These are phyloP conservation scores for Lerista edwardsae DNA, from an alignment of 2,797 vertebrate species.

Conservation along the genomic window DNA sequence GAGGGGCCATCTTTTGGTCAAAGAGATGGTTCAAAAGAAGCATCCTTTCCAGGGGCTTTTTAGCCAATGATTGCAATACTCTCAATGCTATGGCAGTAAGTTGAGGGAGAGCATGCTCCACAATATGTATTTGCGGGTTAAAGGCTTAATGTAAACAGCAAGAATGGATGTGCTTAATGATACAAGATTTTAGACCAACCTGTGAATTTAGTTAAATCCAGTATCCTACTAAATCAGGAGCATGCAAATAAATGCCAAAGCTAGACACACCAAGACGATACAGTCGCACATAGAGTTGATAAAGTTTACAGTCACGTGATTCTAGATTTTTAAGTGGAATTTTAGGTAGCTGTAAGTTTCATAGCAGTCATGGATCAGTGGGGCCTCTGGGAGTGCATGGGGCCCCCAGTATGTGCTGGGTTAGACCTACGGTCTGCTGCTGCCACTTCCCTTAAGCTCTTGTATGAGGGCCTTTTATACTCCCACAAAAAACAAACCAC, in stretches of 20 bases:
- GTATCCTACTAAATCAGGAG: slow-evolving; percentile 25
- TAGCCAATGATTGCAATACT: slow-evolving; percentile 48
- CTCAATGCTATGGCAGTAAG: slow-evolving; percentile 49
- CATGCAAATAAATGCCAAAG: no score
- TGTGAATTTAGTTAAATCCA: slow-evolving; percentile 52
- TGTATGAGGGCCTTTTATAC: background rate
- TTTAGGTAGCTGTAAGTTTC: no score
- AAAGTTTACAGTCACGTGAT: no score
- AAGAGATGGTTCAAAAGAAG: slow-evolving; percentile 56
- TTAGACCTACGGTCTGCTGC: no score
- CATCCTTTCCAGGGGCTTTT: slow-evolving; percentile 44
- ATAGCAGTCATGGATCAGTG: no score
- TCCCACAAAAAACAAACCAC: background rate
- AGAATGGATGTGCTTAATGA: slow-evolving; percentile 29
- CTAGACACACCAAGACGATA: no score
- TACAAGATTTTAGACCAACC: slow-evolving; percentile 45
- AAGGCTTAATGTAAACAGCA: slow-evolving; percentile 64
- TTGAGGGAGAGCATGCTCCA: slow-evolving; percentile 46
- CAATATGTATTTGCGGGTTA: slow-evolving; percentile 40
- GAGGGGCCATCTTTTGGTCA: slow-evolving; percentile 36
- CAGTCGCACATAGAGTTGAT: no score
- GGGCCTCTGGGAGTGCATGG: no score
- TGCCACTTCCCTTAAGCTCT: background rate
- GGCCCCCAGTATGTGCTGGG: no score
- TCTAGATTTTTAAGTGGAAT: no score